These are phyloP conservation scores for Micronycteris hirsuta DNA, from an alignment of 2,113 vertebrate species.

Conservation along the genomic window DNA sequence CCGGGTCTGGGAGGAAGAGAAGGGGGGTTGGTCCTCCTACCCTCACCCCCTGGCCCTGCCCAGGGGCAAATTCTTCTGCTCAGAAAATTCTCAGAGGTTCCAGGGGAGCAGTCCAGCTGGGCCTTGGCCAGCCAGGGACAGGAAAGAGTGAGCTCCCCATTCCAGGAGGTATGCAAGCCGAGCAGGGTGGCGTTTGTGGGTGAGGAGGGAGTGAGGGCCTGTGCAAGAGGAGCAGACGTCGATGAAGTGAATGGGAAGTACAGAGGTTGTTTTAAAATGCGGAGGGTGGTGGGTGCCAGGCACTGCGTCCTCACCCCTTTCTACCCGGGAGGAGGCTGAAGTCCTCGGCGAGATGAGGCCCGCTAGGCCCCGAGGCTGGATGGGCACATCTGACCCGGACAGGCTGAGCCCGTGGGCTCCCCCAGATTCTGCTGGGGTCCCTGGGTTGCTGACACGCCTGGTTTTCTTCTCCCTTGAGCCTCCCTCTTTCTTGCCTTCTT, in stretches of 20 bases:
- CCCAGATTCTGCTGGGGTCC: background rate
- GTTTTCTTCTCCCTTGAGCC: background rate
- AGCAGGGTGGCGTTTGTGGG: background rate
- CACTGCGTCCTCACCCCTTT: background rate
- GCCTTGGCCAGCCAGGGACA: background rate
- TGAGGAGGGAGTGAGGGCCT: rapidly evolving
- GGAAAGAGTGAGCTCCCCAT: background rate
- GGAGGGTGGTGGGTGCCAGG: background rate
- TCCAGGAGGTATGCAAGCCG: background rate
- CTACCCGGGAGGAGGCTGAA: no score
- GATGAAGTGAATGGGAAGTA: background rate
- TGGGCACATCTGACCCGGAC: background rate
- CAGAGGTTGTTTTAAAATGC: rapidly evolving
- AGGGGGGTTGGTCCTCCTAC: rapidly evolving
- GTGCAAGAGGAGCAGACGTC: rapidly evolving
- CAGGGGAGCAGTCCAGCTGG: background rate
- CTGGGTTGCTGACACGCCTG: rapidly evolving
- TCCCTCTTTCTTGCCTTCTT: background rate
- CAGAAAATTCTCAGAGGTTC: background rate
- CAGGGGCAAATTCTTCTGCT: background rate
- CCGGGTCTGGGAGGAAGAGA: background rate
- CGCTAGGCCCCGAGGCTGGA: background rate
- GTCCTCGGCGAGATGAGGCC: background rate
- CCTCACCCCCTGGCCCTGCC: background rate
- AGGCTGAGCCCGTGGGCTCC: rapidly evolving